Percentiles rank a stretch among this genome's conserved stretches.
Evolutionary conservation across 1,140 invertebrate species (phyloP).

Genomic region (Drosophila takahashii): DNA sequence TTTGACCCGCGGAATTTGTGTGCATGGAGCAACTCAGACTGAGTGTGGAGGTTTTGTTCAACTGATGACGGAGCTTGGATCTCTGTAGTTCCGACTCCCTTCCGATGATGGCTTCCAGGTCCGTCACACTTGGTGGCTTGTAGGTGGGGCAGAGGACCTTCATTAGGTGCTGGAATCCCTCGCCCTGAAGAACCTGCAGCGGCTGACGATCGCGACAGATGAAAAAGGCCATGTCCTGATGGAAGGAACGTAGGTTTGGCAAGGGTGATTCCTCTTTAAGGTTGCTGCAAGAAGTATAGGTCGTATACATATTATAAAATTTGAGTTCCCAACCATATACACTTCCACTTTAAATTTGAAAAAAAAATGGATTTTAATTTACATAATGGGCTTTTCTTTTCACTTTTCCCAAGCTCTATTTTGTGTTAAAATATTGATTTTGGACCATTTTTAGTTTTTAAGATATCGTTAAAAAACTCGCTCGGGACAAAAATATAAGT

Average conservation of each 20-base stretch:
- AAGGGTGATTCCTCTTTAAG: background rate
- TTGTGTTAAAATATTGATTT: too few relatives aligned
- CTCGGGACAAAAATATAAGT: too few relatives aligned
- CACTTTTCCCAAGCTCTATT: too few relatives aligned
- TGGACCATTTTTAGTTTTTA: too few relatives aligned
- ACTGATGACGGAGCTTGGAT: background rate
- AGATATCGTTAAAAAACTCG: too few relatives aligned
- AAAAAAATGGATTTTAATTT: too few relatives aligned
- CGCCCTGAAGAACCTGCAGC: background rate
- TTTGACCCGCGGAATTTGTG: background rate
- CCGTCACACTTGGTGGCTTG: background rate
- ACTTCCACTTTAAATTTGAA: too few relatives aligned
- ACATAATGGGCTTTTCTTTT: too few relatives aligned
- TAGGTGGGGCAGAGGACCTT: background rate
- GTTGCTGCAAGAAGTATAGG: background rate
- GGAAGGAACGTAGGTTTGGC: background rate
- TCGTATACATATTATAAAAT: too few relatives aligned
- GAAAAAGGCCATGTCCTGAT: background rate
- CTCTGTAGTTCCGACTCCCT: background rate
- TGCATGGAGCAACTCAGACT: slow-evolving; percentile 4
- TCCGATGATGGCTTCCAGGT: background rate
- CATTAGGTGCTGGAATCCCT: slow-evolving; percentile 1
- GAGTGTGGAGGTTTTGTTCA: background rate
- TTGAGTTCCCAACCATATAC: too few relatives aligned
- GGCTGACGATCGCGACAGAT: slow-evolving; percentile 2